phyloP scores from a whole-genome alignment of 2,113 vertebrate species.

The Miniopterus natalensis region DNA sequence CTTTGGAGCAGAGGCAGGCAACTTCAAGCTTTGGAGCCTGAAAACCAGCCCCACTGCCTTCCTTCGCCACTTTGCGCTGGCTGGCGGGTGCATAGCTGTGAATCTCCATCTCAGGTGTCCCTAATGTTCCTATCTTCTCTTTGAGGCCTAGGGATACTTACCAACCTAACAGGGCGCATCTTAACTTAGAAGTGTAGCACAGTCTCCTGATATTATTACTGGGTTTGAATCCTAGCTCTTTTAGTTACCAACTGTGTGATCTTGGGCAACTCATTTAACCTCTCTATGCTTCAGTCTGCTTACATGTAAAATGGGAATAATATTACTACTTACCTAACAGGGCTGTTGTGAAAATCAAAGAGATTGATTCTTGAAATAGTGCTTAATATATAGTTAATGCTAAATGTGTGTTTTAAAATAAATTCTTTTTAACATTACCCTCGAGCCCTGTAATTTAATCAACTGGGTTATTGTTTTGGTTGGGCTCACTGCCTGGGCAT shows the following conservation, averaged over 20 bases:
- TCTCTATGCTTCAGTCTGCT: not conserved
- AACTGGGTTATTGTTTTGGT: not conserved
- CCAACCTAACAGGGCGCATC: not conserved
- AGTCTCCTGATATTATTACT: not conserved
- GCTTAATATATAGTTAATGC: not conserved
- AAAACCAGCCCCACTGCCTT: not conserved
- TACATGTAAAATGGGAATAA: conserved; percentile 33
- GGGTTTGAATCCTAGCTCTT: not conserved
- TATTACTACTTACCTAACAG: not conserved
- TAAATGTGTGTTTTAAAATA: conserved; percentile 35
- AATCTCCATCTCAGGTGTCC: not conserved
- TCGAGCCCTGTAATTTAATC: not conserved
- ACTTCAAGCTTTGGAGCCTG: not conserved
- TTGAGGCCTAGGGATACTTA: not conserved
- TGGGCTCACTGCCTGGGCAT: not conserved
- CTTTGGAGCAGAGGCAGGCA: not conserved
- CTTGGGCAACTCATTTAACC: not conserved
- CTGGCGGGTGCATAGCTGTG: not conserved
- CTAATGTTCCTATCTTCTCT: not conserved
- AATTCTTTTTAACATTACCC: not conserved
- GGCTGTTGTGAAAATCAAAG: not conserved
- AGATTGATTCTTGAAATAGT: conserved; percentile 10
- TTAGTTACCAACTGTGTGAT: not conserved
- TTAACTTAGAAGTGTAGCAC: not conserved
- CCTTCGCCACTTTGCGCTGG: not conserved